Conservation (phyloP, 2,113 vertebrate species). For the Microtus ochrogaster region DNA sequence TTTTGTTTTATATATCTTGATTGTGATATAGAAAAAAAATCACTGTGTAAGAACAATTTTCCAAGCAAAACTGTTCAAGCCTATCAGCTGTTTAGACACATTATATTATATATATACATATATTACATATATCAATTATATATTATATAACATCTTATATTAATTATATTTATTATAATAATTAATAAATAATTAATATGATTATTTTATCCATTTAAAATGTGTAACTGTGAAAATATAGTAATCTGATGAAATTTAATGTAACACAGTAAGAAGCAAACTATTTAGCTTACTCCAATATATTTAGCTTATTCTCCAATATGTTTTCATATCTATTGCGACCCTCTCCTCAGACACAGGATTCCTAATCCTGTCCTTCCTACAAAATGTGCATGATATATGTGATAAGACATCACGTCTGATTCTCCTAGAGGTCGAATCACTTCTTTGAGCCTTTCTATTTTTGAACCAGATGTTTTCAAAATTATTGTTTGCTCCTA, state of each 20-base stretch:
- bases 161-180: background rate
- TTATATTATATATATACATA: background rate
- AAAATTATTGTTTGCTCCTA: background rate
- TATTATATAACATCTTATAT: background rate
- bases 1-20: too few relatives aligned
- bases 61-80: background rate
- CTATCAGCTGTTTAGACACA: background rate
- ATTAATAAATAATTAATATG: background rate
- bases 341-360: background rate
- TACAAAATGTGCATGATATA: background rate
- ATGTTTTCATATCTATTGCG: background rate
- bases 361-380: background rate
- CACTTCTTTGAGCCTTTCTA: background rate
- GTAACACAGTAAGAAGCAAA: background rate
- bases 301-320: slow-evolving; percentile 43
- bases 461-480: background rate
- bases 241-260: background rate
- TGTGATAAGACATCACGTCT: background rate
- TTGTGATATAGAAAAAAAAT: background rate
- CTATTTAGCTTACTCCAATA: background rate
- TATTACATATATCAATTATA: background rate
- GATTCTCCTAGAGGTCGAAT: background rate
- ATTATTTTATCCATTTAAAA: background rate
- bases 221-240: background rate
- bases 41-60: background rate